A percentile compares a stretch with the other conserved stretches of the same genome.
Evolutionary conservation across 1,140 invertebrate species (phyloP).

Genomic region (Camponotus floridanus): DNA sequence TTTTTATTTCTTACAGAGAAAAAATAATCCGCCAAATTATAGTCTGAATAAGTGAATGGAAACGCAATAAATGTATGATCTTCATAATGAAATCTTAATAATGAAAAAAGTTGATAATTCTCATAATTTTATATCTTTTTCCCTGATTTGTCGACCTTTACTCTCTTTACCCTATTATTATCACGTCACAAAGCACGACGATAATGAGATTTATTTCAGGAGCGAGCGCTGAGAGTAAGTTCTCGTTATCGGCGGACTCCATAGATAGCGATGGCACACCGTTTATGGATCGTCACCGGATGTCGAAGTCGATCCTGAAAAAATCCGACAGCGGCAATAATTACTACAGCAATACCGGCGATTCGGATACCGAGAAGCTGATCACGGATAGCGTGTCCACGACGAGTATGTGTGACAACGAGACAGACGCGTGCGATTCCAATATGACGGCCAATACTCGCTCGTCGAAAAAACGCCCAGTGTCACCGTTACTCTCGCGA

Average conservation of each 20-base stretch:
- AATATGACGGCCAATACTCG: constrained; percentile 75
- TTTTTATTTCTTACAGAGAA: no score
- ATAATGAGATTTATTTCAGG: constrained; percentile 84
- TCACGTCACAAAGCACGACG: neutral
- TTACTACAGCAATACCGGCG: constrained; percentile 85
- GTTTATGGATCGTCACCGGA: constrained; percentile 88
- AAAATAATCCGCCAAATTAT: no score
- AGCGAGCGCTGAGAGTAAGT: constrained; percentile 87
- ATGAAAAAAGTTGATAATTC: no score
- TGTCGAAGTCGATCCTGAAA: constrained; percentile 93
- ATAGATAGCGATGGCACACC: constrained; percentile 89
- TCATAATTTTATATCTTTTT: no score
- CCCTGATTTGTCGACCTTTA: no score
- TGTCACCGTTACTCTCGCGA: constrained; percentile 81
- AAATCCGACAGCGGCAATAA: constrained; percentile 89
- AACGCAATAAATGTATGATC: no score
- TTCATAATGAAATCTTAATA: no score
- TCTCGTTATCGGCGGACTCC: constrained; percentile 90
- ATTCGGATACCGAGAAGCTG: constrained; percentile 92
- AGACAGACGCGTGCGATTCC: constrained; percentile 79
- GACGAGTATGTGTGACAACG: constrained; percentile 85
- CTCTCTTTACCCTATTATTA: neutral
- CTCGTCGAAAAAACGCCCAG: constrained; percentile 75
- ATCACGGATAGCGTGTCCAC: constrained; percentile 89
- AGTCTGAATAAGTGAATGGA: no score